These are phyloP conservation scores for Barnardius zonarius DNA, from an alignment of 2,113 vertebrate genomes.

Conservation along the genomic window DNA sequence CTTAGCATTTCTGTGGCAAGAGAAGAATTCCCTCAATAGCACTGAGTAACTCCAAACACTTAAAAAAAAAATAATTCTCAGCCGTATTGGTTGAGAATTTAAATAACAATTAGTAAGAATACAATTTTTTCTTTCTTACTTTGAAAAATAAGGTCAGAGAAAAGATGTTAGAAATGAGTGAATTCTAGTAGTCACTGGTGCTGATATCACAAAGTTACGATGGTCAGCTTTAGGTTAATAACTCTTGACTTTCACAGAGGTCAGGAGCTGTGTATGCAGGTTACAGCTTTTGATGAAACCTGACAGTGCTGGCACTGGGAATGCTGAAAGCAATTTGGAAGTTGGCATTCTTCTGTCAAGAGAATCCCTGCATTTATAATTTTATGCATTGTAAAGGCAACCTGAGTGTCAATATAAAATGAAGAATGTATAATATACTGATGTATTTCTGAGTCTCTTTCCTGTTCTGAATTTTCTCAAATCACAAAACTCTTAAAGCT, in stretches of 20 bases:
- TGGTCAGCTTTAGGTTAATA: conserved; percentile 22
- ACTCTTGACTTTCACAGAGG: conserved; percentile 22
- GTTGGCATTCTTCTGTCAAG: conserved; percentile 17
- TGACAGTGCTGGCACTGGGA: conserved; percentile 18
- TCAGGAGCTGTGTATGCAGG: conserved; percentile 6
- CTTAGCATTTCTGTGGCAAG: neutral
- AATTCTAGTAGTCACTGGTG: neutral
- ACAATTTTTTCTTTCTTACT: neutral
- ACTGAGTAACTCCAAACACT: neutral
- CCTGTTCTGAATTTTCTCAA: neutral
- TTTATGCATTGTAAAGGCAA: conserved; percentile 18
- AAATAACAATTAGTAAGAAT: neutral
- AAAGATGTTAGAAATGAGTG: neutral
- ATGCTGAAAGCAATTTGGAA: neutral
- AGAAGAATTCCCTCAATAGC: neutral
- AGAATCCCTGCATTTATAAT: neutral
- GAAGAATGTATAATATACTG: neutral
- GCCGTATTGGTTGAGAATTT: neutral
- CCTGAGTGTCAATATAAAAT: neutral
- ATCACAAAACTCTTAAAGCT: neutral
- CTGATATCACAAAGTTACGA: neutral
- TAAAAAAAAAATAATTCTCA: neutral
- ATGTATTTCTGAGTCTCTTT: neutral
- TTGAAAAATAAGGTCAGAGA: neutral
- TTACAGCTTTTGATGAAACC: conserved; percentile 63